Evolutionary conservation across 2,888 invertebrate genomes (phyloP).

Genomic region (Synanthedon tipuliformis): DNA sequence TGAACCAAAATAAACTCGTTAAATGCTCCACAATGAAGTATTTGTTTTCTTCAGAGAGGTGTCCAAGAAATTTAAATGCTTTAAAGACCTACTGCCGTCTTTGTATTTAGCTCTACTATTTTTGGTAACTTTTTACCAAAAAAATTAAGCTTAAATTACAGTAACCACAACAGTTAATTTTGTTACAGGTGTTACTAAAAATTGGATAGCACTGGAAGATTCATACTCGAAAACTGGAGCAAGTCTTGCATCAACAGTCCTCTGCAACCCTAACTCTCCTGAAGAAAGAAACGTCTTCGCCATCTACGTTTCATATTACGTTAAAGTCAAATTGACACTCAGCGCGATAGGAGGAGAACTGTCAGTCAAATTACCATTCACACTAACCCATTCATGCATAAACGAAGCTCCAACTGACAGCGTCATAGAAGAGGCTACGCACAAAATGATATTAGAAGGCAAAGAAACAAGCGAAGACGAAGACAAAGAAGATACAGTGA

Average conservation of each 20-base stretch:
- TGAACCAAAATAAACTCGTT: neutral
- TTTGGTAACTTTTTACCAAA: no score
- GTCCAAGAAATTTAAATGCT: neutral
- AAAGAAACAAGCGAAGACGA: slow-evolving; percentile 59
- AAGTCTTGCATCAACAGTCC: slow-evolving; percentile 72
- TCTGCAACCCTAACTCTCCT: slow-evolving; percentile 64
- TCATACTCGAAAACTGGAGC: slow-evolving; percentile 79
- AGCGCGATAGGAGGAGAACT: slow-evolving; percentile 86
- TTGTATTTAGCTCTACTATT: no score
- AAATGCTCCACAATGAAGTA: neutral
- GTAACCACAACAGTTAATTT: neutral
- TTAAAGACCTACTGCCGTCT: no score
- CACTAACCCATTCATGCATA: slow-evolving; percentile 78
- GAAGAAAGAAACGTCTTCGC: slow-evolving; percentile 89
- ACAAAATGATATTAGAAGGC: slow-evolving; percentile 58
- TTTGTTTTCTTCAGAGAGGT: slow-evolving; percentile 7
- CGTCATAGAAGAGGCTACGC: slow-evolving; percentile 60
- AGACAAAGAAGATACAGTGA: slow-evolving; percentile 40
- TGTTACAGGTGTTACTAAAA: slow-evolving; percentile 80
- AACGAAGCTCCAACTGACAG: slow-evolving; percentile 72
- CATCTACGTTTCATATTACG: slow-evolving; percentile 91
- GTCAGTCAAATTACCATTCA: slow-evolving; percentile 83
- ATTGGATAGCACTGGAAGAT: slow-evolving; percentile 92
- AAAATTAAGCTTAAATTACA: neutral
- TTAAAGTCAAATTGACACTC: slow-evolving; percentile 85